Evolutionary conservation across 2,113 vertebrate species (phyloP), one percentile per base, ranked within the genome.

Genomic region (Psilopsiagon aurifrons): DNA sequence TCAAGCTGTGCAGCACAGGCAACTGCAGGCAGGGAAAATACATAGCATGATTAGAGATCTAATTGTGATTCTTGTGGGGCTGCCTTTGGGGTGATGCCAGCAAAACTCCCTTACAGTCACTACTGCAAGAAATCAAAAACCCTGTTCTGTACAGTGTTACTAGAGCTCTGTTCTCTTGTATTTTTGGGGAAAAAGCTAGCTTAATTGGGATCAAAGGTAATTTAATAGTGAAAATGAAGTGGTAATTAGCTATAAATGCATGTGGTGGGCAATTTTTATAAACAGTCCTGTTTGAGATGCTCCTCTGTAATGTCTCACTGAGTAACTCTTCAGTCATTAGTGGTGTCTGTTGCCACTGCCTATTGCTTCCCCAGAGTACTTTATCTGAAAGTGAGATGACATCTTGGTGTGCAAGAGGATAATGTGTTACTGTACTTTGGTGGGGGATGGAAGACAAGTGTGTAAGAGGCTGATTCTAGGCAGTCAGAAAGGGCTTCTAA

Each of bases 61-160:
- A 16, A 39, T 64, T 82, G 64, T 74, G 37, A 43, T 13, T 86
- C 33, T 8, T 33, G 2, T 11, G 35, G 35, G 20, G 13, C 44
- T 66, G 23, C 16, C n/a, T 59, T 76, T 69, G 33, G 39, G 81
- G 5, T 68, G 39, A 19, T 54, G 75, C 13, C 62, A 54, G 11
- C 15, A 31, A 46, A 86, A 28, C 49, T 41, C 79, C 9, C 6
- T 49, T 47, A 33, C 5, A 44, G 9, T n/a, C 39, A 54, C 63
- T 77, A 17, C 31, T 81, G 35, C 2, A 85, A 81, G 52, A 51
- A 41, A 15, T 15, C 9, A 25, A 68, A 27, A 13, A 20, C 46
- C 24, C 74, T 70, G 15, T 81, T 78, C 20, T 2, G 2, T 17
- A 23, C 23, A 13, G 7, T 33, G 37, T 15, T 0, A 1, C 1